phyloP scores from a whole-genome alignment of 2,113 vertebrate species.

The Dendropsophus ebraccatus region DNA sequence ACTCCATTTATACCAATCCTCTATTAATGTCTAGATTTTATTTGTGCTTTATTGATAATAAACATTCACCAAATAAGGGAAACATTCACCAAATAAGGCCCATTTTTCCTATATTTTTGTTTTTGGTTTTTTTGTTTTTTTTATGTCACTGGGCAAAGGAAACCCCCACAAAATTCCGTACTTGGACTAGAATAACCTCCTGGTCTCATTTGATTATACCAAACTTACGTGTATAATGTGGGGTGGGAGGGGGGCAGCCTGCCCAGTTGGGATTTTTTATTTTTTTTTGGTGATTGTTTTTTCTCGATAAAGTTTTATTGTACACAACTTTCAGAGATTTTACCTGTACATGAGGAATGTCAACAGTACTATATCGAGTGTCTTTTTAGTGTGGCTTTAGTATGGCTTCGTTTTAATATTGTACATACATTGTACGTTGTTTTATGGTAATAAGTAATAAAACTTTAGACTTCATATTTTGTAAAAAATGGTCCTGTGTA shows the following conservation, averaged over 20 bases:
- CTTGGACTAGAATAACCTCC: constrained; percentile 61
- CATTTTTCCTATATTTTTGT: constrained; percentile 61
- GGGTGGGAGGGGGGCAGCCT: no score
- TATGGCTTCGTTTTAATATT: constrained; percentile 91
- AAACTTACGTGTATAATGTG: constrained; percentile 64
- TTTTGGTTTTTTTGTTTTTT: constrained; percentile 57
- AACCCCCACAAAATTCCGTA: constrained; percentile 63
- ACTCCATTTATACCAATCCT: constrained; percentile 74
- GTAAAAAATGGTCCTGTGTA: constrained; percentile 95
- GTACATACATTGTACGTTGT: constrained; percentile 98
- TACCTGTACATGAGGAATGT: constrained; percentile 76
- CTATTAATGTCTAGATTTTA: constrained; percentile 73
- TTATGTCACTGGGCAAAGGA: constrained; percentile 61
- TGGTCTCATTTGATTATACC: constrained; percentile 64
- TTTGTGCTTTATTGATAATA: constrained; percentile 80
- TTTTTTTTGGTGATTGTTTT: constrained; percentile 75
- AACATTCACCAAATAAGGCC: background rate
- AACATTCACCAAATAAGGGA: constrained; percentile 80
- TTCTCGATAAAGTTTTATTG: constrained; percentile 82
- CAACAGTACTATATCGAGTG: constrained; percentile 84
- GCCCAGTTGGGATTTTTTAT: no score
- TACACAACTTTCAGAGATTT: constrained; percentile 72
- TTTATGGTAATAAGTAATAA: constrained; percentile 95
- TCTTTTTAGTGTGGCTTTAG: constrained; percentile 88
- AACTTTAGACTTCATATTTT: constrained; percentile 99